Conservation (phyloP, 1,140 invertebrate genomes). For the Brachionus plicatilis region DNA sequence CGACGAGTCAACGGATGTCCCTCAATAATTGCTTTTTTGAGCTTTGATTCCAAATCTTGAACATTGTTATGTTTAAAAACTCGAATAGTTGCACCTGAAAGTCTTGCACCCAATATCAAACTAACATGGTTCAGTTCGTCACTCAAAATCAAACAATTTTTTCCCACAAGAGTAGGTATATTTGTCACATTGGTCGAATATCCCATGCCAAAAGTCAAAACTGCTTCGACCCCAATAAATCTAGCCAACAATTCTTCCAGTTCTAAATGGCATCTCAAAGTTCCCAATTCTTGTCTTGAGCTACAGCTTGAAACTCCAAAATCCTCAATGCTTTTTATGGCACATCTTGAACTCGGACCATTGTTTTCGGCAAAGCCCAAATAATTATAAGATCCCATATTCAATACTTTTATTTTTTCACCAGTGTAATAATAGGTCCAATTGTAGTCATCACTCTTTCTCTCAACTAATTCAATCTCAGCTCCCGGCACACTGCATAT, state of each 20-base stretch:
- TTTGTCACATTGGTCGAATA: constrained; percentile 95
- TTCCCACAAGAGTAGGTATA: constrained; percentile 73
- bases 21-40: constrained; percentile 70
- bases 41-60: constrained; percentile 72
- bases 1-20: constrained; percentile 71
- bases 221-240: constrained; percentile 87
- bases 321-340: constrained; percentile 49
- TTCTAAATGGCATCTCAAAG: constrained; percentile 54
- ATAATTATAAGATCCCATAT: constrained; percentile 62
- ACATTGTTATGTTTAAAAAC: constrained; percentile 83
- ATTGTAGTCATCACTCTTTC: constrained; percentile 74
- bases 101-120: constrained; percentile 80
- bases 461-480: constrained; percentile 74
- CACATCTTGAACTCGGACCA: constrained; percentile 54
- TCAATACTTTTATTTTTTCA: constrained; percentile 55
- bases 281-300: constrained; percentile 23
- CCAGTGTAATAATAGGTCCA: constrained; percentile 53
- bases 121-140: constrained; percentile 96
- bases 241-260: constrained; percentile 76
- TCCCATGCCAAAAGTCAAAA: constrained; percentile 94
- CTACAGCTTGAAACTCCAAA: constrained; percentile 51
- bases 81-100: constrained; percentile 76
- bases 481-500: constrained; percentile 86
- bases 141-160: constrained; percentile 75
- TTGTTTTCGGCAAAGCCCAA: constrained; percentile 60